Conservation (phyloP, 1,140 invertebrate species). For the Drosophila obscura region DNA sequence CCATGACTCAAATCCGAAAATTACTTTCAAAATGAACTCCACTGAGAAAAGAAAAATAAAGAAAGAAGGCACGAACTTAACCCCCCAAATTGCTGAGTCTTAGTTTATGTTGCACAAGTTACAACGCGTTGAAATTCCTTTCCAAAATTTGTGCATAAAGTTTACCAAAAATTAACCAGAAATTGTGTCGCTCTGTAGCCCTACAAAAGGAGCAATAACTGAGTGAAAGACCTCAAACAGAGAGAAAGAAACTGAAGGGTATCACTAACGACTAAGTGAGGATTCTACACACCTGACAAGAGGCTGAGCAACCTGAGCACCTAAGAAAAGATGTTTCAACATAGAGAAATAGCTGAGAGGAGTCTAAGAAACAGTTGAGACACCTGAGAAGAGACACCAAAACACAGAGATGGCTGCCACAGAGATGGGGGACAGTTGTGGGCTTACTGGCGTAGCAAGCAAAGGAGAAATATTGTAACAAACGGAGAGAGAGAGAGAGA, state of each 20-base stretch:
- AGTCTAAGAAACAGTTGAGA: background rate
- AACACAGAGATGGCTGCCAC: too few species aligned
- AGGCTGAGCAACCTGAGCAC: too few species aligned
- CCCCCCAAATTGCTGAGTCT: background rate
- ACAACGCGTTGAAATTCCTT: background rate
- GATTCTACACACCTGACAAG: too few species aligned
- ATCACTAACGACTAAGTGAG: too few species aligned
- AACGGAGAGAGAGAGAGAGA: too few species aligned
- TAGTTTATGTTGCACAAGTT: constrained; percentile 30
- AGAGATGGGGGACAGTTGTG: too few species aligned
- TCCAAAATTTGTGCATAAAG: constrained; percentile 41
- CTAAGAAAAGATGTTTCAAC: background rate
- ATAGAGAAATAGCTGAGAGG: background rate
- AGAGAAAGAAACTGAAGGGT: background rate
- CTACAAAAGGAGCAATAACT: background rate
- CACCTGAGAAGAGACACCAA: constrained; percentile 35
- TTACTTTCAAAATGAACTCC: too few species aligned
- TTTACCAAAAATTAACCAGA: constrained; percentile 28
- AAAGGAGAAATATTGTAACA: too few species aligned
- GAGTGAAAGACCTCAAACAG: too few species aligned
- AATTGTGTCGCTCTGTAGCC: constrained; percentile 23
- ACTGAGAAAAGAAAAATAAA: too few species aligned
- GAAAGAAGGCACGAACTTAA: too few species aligned
- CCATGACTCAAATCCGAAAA: too few species aligned
- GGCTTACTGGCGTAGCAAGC: background rate